Percentiles rank a stretch among this genome's conserved stretches.
phyloP scores from a whole-genome alignment of 2,888 invertebrate genomes.

The Cheilosia soror region DNA sequence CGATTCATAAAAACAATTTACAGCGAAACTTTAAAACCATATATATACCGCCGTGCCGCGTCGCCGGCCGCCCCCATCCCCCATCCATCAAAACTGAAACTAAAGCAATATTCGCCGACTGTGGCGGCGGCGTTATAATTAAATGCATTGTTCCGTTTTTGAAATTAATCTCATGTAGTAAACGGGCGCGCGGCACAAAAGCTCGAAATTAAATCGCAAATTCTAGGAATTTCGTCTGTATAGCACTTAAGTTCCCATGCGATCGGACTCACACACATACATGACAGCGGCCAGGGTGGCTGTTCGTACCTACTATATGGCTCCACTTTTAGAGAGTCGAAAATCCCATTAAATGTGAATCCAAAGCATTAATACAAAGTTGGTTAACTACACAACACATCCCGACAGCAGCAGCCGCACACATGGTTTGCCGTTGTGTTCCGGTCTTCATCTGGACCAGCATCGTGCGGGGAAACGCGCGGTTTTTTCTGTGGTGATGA shows the following conservation, averaged over 20 bases:
- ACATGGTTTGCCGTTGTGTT: constrained; percentile 44
- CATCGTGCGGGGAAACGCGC: background rate
- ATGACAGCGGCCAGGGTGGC: background rate
- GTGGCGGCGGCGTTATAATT: constrained; percentile 59
- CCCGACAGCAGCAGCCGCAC: constrained; percentile 7
- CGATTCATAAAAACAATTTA: constrained; percentile 41
- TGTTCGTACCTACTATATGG: background rate
- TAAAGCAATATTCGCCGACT: constrained; percentile 43
- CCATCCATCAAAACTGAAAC: background rate
- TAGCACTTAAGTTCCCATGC: constrained; percentile 55
- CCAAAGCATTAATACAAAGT: constrained; percentile 45
- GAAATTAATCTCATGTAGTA: constrained; percentile 64
- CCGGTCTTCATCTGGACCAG: constrained; percentile 36
- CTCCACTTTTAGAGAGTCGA: constrained; percentile 16
- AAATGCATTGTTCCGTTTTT: constrained; percentile 67
- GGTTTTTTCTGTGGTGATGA: background rate
- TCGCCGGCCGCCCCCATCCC: background rate
- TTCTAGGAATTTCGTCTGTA: constrained; percentile 72
- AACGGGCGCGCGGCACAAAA: constrained; percentile 48
- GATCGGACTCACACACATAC: constrained; percentile 7
- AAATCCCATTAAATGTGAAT: constrained; percentile 62
- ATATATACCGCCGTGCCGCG: no score
- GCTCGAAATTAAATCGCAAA: constrained; percentile 56
- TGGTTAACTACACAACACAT: constrained; percentile 33
- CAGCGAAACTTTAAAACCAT: constrained; percentile 17